Evolutionary conservation across 2,888 invertebrate species (phyloP), one percentile per base, ranked within the genome.

Genomic region (Girardia tigrina): DNA sequence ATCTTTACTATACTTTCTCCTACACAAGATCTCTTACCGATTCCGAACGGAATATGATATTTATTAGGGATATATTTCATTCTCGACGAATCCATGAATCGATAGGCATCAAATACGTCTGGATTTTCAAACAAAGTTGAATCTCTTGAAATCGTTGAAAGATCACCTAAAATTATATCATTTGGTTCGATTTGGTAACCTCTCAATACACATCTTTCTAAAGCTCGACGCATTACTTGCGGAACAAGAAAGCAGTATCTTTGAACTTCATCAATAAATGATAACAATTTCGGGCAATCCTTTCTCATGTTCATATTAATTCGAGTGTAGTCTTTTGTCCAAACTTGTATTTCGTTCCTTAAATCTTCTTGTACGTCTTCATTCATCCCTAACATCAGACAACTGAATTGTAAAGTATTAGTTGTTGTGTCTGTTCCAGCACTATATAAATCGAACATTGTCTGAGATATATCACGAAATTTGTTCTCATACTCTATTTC

Each of bases 251-350:
- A n/a, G 36, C 77, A 76, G 16, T 42, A 26, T 77, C 77, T 29
- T 1, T 76, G 77, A 12, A 77, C 73, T 73, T 77, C 77, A 28
- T 42, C 36, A n/a, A 77, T 29, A 26, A 75, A 29, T 29, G 77
- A 77, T 23, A 77, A 73, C 12, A 36, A 69, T 26, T 77, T 77
- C 2, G 73, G 72, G 16, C 77, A 29, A 23, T 28, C 27, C 14
- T 75, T 70, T n/a, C 56, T 42, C 20, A 74, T 26, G 16, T 77
- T 26, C 16, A 77, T 29, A 14, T 26, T 71, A 27, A 72, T 36
- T 16, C 20, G 72, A n/a, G 23, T 36, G 16, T 69, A 42, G 26
- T 26, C 2, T 16, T 77, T 73, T 6, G 73, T 27, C 12, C 8
- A 12, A 26, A 56, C 1, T 20, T 77, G 28, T n/a, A 77, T 42